Conservation (phyloP, 1,140 invertebrate species). For the Drosophila fuyamai region DNA sequence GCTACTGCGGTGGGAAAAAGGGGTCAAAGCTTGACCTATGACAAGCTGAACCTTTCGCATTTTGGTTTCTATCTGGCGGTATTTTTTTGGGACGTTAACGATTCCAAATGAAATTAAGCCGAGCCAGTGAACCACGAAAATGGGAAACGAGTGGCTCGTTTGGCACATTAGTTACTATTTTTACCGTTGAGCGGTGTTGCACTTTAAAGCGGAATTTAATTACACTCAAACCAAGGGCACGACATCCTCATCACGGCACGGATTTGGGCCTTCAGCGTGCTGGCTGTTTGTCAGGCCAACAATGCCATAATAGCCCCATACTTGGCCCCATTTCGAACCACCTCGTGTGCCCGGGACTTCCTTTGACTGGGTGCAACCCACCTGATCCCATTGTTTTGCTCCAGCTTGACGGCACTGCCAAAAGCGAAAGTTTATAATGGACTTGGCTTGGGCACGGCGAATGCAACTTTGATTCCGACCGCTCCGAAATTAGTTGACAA, state of each 20-base stretch:
- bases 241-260: constrained; percentile 8
- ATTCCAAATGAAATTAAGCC: constrained; percentile 58
- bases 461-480: constrained; percentile 38
- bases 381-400: constrained; percentile 34
- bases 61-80: constrained; percentile 23
- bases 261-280: constrained; percentile 14
- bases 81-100: constrained; percentile 67
- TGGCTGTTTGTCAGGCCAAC: constrained; percentile 18
- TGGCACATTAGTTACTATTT: constrained; percentile 57
- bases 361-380: constrained; percentile 12
- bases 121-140: constrained; percentile 59
- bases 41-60: constrained; percentile 36
- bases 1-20: not conserved
- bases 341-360: not conserved
- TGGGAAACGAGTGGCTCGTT: constrained; percentile 30
- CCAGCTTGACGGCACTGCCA: constrained; percentile 18
- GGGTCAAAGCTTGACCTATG: constrained; percentile 47
- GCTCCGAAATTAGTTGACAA: constrained; percentile 62
- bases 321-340: constrained; percentile 22
- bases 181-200: constrained; percentile 27
- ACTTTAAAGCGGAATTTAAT: constrained; percentile 50
- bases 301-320: constrained; percentile 27
- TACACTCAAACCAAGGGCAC: constrained; percentile 29
- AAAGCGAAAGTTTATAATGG: constrained; percentile 48
- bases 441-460: constrained; percentile 10